Percentiles rank a stretch among this genome's conserved stretches.
Conservation (phyloP, 2,888 invertebrate genomes). For the Agriopis leucophaearia region DNA sequence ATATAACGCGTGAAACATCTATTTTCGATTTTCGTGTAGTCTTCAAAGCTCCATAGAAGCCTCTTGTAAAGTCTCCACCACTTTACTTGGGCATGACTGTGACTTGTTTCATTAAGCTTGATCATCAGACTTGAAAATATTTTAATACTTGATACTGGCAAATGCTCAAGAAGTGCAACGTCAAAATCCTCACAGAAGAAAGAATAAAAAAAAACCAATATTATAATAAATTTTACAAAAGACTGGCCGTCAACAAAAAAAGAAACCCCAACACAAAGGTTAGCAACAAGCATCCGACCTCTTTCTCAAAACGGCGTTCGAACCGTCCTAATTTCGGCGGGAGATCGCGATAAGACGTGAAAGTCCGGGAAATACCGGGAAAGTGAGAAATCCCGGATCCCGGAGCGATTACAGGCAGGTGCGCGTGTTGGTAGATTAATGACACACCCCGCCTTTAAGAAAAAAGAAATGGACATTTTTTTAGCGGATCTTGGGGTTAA, state of each 20-base stretch:
- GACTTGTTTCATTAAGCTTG: too few relatives aligned
- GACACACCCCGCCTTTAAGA: conserved; percentile 41
- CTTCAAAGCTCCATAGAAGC: too few relatives aligned
- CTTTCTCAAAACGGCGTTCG: conserved; percentile 20
- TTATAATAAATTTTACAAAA: background rate
- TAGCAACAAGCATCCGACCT: conserved; percentile 19
- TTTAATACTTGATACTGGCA: too few relatives aligned
- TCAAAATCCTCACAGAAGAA: too few relatives aligned
- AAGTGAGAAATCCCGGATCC: conserved; percentile 45
- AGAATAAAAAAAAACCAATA: background rate
- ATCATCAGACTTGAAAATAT: too few relatives aligned
- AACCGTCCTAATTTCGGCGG: conserved; percentile 46
- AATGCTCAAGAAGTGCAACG: too few relatives aligned
- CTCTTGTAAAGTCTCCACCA: too few relatives aligned
- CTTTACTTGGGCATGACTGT: too few relatives aligned
- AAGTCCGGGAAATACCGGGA: conserved; percentile 30
- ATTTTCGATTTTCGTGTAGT: too few relatives aligned
- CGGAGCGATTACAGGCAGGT: conserved; percentile 60
- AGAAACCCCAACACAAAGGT: conserved; percentile 19
- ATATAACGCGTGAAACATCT: too few relatives aligned
- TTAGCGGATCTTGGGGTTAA: conserved; percentile 20
- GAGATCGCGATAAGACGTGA: conserved; percentile 48
- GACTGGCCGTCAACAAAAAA: conserved; percentile 15
- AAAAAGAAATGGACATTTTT: conserved; percentile 31
- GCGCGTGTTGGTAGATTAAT: conserved; percentile 55